Base-by-base conservation (phyloP, 1,140 invertebrate species). In the Drosophila carrolli region DNA sequence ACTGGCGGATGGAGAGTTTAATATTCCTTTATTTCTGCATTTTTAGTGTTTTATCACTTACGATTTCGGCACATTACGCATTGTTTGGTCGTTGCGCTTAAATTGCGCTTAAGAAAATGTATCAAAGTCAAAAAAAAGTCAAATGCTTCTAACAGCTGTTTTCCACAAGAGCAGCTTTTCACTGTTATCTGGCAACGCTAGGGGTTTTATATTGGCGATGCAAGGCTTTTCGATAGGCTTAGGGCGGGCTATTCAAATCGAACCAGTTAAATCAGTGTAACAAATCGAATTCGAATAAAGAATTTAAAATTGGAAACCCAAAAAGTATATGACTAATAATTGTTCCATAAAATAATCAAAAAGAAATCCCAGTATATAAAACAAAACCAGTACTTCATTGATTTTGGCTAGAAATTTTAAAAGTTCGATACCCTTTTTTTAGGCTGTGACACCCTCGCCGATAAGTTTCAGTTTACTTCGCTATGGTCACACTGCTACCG, bases 51-150 rank as follows among this genome's bases (percentile, higher is more conserved):
- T 32, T 13, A 48, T 13, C 32, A 74, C 80, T 63, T 54, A 91
- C 90, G 80, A 82, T 85, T 91, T 91, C 75, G 90, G 90, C 72
- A 74, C 78, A 74, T 88, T 86, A 78, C 86, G 88, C 90, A 91
- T 91, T 37, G 59, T 83, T 53, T 10, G 6, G 43, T 71, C 35
- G 27, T 19, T 80, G 67, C 41, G 11, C 19, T 68, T 60, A 14
- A 71, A 56, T 78, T 58, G 72, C 56, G 50, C 80, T 44, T 50
- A 68, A 23, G 60, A 73, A 80, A 81, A 68, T 72, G 60, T 89
- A 84, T 79, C 83, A 80, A 83, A 72, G 63, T 80, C 77, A 84
- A 81, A 48, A 73, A 88, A 89, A 88, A 88, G 84, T 88, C 84
- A 89, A 88, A 88, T 63, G 65, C 56, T 50, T 41, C n/a, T 8